Evolutionary conservation across 2,888 invertebrate species (phyloP).

Genomic region (Sarcophaga rosellei): DNA sequence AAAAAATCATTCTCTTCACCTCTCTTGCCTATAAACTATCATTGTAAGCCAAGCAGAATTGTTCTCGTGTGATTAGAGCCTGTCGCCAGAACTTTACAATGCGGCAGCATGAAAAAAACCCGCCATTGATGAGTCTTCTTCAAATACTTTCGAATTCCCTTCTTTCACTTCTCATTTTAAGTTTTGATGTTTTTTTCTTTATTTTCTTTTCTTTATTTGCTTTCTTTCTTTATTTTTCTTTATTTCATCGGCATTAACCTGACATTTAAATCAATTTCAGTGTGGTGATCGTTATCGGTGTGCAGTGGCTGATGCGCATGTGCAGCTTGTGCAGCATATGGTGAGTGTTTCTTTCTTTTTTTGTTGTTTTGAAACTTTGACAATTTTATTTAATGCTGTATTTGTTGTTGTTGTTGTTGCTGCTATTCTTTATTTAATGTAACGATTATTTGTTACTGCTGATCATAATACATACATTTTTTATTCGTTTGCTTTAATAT

Average conservation of each 20-base stretch:
- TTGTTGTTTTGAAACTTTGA: background rate
- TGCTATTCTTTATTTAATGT: too few relatives aligned
- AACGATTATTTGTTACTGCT: background rate
- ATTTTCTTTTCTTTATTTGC: background rate
- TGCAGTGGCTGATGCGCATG: background rate
- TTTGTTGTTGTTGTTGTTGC: conserved; percentile 1
- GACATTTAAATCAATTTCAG: background rate
- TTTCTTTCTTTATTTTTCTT: background rate
- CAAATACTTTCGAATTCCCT: too few relatives aligned
- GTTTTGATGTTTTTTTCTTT: too few relatives aligned
- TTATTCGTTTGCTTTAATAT: too few relatives aligned
- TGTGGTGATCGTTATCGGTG: conserved; percentile 8
- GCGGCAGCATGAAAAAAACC: conserved; percentile 5
- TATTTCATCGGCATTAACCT: background rate
- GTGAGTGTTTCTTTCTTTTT: conserved; percentile 32
- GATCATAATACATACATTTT: conserved; percentile 18
- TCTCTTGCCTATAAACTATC: too few relatives aligned
- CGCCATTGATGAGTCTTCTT: too few relatives aligned
- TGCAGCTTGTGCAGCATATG: background rate
- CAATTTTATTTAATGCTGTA: background rate
- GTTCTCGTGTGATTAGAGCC: too few relatives aligned
- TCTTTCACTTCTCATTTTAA: too few relatives aligned
- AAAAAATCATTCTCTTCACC: too few relatives aligned
- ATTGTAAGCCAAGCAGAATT: too few relatives aligned
- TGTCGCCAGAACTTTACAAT: conserved; percentile 17